A percentile compares a stretch with the other conserved stretches of the same genome.
Conservation (phyloP, 2,113 vertebrate genomes). For the Bostrychus sinensis region DNA sequence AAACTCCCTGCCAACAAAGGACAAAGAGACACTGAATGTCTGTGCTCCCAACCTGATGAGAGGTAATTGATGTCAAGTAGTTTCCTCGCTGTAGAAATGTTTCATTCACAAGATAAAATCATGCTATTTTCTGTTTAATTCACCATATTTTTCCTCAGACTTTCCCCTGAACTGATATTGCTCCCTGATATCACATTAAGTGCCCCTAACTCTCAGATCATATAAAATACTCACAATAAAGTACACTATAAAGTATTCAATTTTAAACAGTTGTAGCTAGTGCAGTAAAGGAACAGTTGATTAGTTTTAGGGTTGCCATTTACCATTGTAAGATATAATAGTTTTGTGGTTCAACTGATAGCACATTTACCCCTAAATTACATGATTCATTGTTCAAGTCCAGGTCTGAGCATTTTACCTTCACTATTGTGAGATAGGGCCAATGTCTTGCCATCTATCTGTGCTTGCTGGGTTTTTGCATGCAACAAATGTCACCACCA, state of each 20-base stretch:
- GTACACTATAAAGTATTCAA: constrained; percentile 1
- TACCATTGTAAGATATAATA: constrained; percentile 17
- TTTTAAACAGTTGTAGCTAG: no score
- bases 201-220: not conserved
- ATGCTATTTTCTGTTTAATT: constrained; percentile 24
- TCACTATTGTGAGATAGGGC: no score
- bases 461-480: no score
- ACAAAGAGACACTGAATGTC: constrained; percentile 38
- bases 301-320: not conserved
- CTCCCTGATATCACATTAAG: constrained; percentile 13
- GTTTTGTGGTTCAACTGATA: no score
- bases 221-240: not conserved
- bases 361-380: no score
- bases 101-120: constrained; percentile 31
- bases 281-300: constrained; percentile 4
- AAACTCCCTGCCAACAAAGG: constrained; percentile 33
- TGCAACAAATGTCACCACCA: no score
- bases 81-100: constrained; percentile 38
- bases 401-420: no score
- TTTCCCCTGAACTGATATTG: constrained; percentile 10
- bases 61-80: constrained; percentile 68
- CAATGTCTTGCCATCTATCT: no score
- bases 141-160: not conserved
- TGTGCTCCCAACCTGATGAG: constrained; percentile 33
- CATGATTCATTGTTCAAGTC: no score